Evolutionary conservation across 1,140 invertebrate species (phyloP), one percentile per base, ranked within the genome.

Genomic region (Palaemon carinicauda): DNA sequence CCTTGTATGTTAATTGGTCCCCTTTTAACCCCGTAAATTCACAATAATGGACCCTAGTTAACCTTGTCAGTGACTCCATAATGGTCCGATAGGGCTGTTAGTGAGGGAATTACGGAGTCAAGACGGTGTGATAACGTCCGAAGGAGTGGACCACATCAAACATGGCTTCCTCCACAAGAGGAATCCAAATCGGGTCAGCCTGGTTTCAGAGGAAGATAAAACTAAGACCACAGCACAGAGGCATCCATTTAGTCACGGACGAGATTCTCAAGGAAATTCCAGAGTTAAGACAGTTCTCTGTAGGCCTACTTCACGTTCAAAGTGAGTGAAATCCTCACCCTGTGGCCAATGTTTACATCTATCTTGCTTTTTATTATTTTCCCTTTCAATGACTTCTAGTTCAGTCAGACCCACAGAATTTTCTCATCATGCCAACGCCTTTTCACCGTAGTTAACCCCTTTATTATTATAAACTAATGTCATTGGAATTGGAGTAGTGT

Each of bases 201-300:
- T 98, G 97, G 97, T 97, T 98, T 94, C 97, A 98, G 93, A 95
- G 96, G 92, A 98, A 98, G 94, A 95, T 98, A 91, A 97, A 97
- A 93, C 94, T 98, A 91, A 94, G 97, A 91, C 96, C 97, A 89
- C 96, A 98, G 92, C 96, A 97, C 92, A 94, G 97, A 92, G 97
- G 97, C 90, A 96, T 98, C 90, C 97, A 98, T 93, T 94, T 98
- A 90, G 96, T 98, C 89, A 98, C 97, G 79, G 97, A 98, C 92
- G 97, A 98, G 94, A 97, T 98, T 90, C 93, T 98, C 52, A 95
- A 96, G 92, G 96, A 97, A 93, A 95, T 98, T 92, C 97, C 97
- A 31, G 97, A 98, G 92, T 93, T 98, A 91, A 94, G 95, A 91
- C 96, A 98, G 92, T 98, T 98, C 92, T 95, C 96, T 69, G 95